Evolutionary conservation across 2,888 invertebrate species (phyloP), one percentile per base, ranked within the genome.

Genomic region (Dilophus febrilis): DNA sequence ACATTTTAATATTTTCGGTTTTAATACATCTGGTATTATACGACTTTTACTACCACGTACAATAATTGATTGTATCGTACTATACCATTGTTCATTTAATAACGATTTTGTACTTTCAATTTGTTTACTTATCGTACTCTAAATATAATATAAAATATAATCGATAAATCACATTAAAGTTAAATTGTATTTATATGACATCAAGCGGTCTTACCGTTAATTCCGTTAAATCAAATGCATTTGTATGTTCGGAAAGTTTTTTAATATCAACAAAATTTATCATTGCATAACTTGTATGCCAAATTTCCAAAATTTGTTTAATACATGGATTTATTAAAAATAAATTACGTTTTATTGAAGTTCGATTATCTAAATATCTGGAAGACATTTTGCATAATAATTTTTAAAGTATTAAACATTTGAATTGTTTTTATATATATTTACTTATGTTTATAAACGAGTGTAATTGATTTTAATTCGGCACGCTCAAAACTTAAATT

Each of bases 281-380:
- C 2, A 46, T 47, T 79, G 74, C 74, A 55, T 80, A 90, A 48
- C 78, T 73, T 37, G 71, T 70, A 60, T 77, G 76, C 88, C 90
- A 91, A 38, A 87, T 67, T 52, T 77, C 78, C 44, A 87, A 59
- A 36, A 86, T 74, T 53, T 77, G 80, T 13, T 79, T 71, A 49
- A 91, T 74, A 50, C 86, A 84, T 1, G 83, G 80, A 60, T 88
- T 86, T 33, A 85, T 77, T 37, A 74, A 68, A 53, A 84, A 75
- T 1, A 91, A 66, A 47, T 73, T 75, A 49, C 64, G 72, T 43
- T 63, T 57, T 40, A 77, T 59, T 44, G 66, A 66, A n/a, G 53
- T 52, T 45, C 62, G 64, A 35, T 68, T 64, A 43, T 58, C 53
- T 35, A 64, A 55, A 50, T 61, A 72, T 18, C 65, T 61, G 40